Percentiles rank a stretch among this genome's conserved stretches.
These are phyloP conservation scores for Elaphurus davidianus DNA, from an alignment of 2,113 vertebrate genomes.

Conservation along the genomic window DNA sequence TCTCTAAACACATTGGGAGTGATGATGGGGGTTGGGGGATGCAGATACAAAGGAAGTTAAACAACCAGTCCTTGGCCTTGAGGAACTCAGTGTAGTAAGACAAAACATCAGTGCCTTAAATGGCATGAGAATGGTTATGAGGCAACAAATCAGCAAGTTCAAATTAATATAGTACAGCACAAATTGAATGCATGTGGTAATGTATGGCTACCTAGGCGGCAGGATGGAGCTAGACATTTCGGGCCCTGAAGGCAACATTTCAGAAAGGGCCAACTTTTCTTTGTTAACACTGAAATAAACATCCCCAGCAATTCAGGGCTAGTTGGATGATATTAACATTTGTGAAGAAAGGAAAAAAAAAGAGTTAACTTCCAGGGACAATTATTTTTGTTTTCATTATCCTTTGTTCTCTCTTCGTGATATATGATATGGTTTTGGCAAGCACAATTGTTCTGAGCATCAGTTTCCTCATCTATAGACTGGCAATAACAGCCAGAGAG, in stretches of 20 bases:
- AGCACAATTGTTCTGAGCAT: neutral
- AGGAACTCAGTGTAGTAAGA: constrained; percentile 23
- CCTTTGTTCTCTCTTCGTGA: neutral
- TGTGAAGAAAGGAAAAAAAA: constrained; percentile 31
- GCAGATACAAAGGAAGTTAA: neutral
- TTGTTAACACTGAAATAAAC: constrained; percentile 54
- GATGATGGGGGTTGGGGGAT: neutral
- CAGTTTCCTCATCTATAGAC: neutral
- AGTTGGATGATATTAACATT: constrained; percentile 41
- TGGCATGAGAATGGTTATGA: constrained; percentile 27
- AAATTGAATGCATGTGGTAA: constrained; percentile 56
- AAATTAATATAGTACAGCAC: constrained; percentile 39
- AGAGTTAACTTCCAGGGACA: neutral
- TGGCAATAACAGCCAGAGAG: neutral
- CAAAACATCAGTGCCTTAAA: constrained; percentile 41
- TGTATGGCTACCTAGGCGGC: constrained; percentile 22
- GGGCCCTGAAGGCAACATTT: constrained; percentile 40
- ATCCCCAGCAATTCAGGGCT: constrained; percentile 29
- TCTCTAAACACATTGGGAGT: neutral
- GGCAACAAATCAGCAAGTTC: constrained; percentile 47
- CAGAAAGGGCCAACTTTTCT: constrained; percentile 35
- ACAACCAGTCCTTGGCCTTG: neutral
- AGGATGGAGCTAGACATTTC: constrained; percentile 44
- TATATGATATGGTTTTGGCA: neutral
- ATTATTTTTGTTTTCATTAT: constrained; percentile 35